Conservation (phyloP, 2,113 vertebrate genomes). For the Alces alces region DNA sequence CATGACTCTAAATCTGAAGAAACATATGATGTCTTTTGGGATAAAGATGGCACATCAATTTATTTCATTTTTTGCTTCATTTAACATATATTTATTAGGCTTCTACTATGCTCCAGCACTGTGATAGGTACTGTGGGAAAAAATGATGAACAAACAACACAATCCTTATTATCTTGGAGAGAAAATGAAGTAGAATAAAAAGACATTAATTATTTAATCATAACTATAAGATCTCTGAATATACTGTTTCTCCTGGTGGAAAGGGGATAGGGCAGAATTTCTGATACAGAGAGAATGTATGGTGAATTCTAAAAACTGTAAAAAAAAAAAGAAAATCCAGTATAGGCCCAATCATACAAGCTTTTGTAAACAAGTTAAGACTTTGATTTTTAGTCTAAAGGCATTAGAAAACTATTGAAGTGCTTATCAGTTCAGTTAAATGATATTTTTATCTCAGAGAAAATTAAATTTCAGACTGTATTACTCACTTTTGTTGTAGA, state of each 20-base stretch:
- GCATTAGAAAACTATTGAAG: background rate
- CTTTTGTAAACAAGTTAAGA: background rate
- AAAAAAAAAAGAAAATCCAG: background rate
- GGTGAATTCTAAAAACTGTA: background rate
- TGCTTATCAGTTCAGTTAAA: background rate
- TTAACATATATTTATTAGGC: background rate
- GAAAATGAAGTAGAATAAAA: background rate
- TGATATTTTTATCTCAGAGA: background rate
- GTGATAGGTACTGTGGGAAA: background rate
- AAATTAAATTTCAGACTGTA: slow-evolving; percentile 11
- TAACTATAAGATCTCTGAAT: background rate
- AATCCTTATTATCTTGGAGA: background rate
- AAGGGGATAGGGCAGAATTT: background rate
- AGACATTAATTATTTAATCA: background rate
- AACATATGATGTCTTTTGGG: background rate
- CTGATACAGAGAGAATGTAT: background rate
- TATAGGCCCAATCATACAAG: background rate
- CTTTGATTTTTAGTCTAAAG: background rate
- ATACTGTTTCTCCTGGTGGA: background rate
- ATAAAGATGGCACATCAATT: background rate
- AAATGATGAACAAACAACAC: background rate
- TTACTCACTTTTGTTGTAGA: background rate
- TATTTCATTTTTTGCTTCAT: background rate
- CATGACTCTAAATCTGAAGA: background rate
- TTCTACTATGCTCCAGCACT: background rate